Percentiles rank a stretch among this genome's conserved stretches.
These are phyloP conservation scores for Amphipoea oculea DNA, from an alignment of 2,888 invertebrate genomes.

Conservation along the genomic window DNA sequence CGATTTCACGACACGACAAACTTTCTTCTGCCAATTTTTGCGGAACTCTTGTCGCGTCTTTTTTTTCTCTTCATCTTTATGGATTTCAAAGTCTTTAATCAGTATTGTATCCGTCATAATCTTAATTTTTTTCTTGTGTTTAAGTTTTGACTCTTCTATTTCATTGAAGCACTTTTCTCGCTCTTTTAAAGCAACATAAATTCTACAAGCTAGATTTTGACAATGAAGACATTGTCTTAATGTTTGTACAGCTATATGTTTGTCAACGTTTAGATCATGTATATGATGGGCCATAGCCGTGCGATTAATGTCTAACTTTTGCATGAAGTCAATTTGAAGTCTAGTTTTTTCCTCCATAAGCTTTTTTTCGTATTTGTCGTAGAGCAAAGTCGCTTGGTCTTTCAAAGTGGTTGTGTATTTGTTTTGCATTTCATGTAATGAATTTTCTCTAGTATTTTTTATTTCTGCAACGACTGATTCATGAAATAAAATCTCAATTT, in stretches of 20 bases:
- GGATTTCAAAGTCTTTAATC: conserved; percentile 78
- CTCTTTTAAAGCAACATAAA: conserved; percentile 87
- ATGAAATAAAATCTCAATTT: conserved; percentile 78
- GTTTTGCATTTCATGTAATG: conserved; percentile 74
- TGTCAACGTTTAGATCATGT: conserved; percentile 83
- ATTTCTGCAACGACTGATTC: conserved; percentile 79
- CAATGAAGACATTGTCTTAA: conserved; percentile 79
- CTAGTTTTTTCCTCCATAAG: conserved; percentile 74
- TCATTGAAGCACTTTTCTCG: conserved; percentile 79
- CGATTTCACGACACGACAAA: conserved; percentile 83
- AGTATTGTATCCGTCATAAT: conserved; percentile 73
- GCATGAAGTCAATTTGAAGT: conserved; percentile 76
- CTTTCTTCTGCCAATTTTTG: conserved; percentile 81
- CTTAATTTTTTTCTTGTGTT: conserved; percentile 79
- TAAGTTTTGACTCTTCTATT: conserved; percentile 71
- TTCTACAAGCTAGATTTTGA: conserved; percentile 84
- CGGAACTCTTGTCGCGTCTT: conserved; percentile 73
- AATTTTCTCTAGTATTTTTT: conserved; percentile 69
- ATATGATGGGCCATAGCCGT: conserved; percentile 68
- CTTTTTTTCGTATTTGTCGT: conserved; percentile 76
- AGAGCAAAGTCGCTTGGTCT: conserved; percentile 78
- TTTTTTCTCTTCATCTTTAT: conserved; percentile 76
- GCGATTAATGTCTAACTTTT: conserved; percentile 70
- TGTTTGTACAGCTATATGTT: conserved; percentile 81
- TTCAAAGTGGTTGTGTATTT: conserved; percentile 74